These are phyloP conservation scores for Clangula hyemalis DNA, from an alignment of 2,797 vertebrate genomes.

Conservation along the genomic window DNA sequence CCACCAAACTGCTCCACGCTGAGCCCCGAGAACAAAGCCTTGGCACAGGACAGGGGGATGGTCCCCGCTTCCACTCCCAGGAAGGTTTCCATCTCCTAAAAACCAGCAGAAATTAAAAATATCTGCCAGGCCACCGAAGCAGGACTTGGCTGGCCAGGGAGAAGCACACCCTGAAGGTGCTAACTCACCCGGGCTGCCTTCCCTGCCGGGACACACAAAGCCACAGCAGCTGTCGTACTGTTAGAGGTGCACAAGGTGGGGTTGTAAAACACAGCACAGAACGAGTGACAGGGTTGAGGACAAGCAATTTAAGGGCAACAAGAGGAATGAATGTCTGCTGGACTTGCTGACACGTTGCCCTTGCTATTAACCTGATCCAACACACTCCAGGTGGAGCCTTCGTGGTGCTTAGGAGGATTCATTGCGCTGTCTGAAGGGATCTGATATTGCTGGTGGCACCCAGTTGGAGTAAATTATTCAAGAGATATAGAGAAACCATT, in stretches of 20 bases:
- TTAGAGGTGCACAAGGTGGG: neutral
- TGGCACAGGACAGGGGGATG: neutral
- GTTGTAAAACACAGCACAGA: neutral
- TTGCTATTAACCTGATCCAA: neutral
- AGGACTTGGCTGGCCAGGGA: neutral
- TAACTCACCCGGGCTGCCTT: neutral
- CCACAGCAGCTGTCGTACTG: neutral
- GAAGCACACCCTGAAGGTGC: neutral
- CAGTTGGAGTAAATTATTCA: neutral
- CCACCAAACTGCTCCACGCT: neutral
- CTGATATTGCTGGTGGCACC: neutral
- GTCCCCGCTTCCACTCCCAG: neutral
- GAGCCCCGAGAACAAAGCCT: conserved; percentile 19
- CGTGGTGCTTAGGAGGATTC: neutral
- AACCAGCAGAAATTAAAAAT: neutral
- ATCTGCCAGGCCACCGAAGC: neutral
- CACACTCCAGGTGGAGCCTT: neutral
- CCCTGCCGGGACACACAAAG: neutral
- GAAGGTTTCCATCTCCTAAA: neutral
- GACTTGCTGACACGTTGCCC: neutral
- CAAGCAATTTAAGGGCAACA: neutral
- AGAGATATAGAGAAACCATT: neutral
- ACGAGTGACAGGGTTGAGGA: neutral
- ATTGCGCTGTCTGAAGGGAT: neutral
- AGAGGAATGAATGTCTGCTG: neutral